Percentiles rank a stretch among this genome's conserved stretches.
These are phyloP conservation scores for Luidia sarsii DNA, from an alignment of 53 echinoderm and acorn worm genomes.

Conservation along the genomic window DNA sequence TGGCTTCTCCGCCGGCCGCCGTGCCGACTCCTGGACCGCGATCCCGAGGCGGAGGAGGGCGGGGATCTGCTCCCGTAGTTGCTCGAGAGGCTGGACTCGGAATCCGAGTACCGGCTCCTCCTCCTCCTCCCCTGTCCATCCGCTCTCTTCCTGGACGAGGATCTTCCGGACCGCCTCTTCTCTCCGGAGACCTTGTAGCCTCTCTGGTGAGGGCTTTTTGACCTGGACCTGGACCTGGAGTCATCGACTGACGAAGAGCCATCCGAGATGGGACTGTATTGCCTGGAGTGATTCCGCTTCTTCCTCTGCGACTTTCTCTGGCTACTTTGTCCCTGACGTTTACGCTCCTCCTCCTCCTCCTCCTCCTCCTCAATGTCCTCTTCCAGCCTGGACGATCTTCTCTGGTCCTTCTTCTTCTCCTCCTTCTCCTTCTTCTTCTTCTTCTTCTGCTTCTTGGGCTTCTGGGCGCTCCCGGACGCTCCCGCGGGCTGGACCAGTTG, in stretches of 20 bases:
- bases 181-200: slow-evolving; percentile 4
- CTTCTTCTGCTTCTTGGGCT: background rate
- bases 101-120: background rate
- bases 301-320: background rate
- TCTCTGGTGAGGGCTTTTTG: slow-evolving; percentile 30
- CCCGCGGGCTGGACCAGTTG: slow-evolving; percentile 55
- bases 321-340: background rate
- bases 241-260: slow-evolving; percentile 4
- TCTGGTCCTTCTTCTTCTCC: slow-evolving; percentile 31
- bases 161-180: slow-evolving; percentile 7
- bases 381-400: slow-evolving; percentile 7
- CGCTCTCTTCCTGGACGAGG: slow-evolving; percentile 7
- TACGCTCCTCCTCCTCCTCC: too few species aligned
- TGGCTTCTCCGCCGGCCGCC: background rate
- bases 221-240: slow-evolving; percentile 33
- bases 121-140: background rate
- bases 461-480: background rate
- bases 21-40: slow-evolving; percentile 3
- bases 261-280: background rate
- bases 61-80: background rate
- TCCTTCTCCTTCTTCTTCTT: slow-evolving; percentile 47
- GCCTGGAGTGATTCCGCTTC: slow-evolving; percentile 15
- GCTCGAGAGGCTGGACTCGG: slow-evolving; percentile 4
- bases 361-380: too few species aligned
- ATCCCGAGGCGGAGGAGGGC: background rate